Percentiles rank a stretch among this genome's conserved stretches.
Conservation (phyloP, 2,797 vertebrate species). For the Tympanoctomys barrerae region DNA sequence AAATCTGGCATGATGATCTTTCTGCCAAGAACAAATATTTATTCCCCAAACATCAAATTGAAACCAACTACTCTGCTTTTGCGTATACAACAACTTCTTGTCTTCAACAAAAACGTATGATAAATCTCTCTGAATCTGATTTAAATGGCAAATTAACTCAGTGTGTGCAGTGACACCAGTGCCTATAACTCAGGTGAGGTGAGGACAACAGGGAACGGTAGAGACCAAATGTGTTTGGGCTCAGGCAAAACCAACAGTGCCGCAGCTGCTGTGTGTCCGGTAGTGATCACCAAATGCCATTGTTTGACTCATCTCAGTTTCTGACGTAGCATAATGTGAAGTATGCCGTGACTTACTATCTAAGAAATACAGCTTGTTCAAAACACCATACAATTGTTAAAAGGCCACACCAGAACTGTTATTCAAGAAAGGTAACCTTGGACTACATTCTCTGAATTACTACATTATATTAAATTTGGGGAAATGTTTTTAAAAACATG, state of each 20-base stretch:
- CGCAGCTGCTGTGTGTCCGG: neutral
- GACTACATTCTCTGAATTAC: neutral
- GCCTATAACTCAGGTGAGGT: neutral
- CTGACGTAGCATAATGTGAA: conserved; percentile 16
- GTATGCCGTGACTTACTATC: neutral
- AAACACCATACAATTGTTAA: conserved; percentile 13
- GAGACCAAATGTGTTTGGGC: neutral
- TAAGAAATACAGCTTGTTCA: neutral
- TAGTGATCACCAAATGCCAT: neutral
- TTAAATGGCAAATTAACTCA: conserved; percentile 35
- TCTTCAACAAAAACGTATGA: conserved; percentile 31
- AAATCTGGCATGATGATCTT: conserved; percentile 19
- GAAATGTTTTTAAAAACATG: conserved; percentile 20
- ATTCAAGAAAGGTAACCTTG: conserved; percentile 8
- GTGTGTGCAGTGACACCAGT: neutral
- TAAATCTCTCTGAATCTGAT: conserved; percentile 40
- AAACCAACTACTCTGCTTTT: conserved; percentile 40
- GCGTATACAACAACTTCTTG: conserved; percentile 33
- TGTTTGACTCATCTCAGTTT: neutral
- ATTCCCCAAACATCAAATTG: conserved; percentile 36
- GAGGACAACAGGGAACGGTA: neutral
- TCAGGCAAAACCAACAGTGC: neutral
- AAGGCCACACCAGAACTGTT: neutral
- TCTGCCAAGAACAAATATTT: conserved; percentile 56
- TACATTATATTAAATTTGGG: conserved; percentile 6